phyloP scores from a whole-genome alignment of 2,113 vertebrate genomes.

The Trichechus manatus region DNA sequence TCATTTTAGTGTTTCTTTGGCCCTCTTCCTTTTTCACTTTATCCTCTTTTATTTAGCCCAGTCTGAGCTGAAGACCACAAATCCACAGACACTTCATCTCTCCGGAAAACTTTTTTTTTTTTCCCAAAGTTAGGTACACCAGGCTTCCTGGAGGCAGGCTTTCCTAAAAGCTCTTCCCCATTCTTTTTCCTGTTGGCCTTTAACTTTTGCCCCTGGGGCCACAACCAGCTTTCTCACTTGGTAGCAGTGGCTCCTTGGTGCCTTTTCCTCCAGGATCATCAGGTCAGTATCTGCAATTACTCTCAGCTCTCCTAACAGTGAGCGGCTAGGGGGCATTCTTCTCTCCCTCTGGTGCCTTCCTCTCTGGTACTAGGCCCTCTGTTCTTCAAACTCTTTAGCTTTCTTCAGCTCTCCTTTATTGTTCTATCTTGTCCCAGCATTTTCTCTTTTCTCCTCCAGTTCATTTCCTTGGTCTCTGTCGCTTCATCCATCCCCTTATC shows the following conservation, averaged over 20 bases:
- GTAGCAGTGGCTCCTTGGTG: neutral
- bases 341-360: neutral
- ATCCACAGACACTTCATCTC: neutral
- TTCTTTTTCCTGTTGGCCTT: conserved; percentile 51
- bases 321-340: neutral
- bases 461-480: neutral
- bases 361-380: neutral
- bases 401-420: neutral
- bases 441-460: neutral
- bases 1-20: neutral
- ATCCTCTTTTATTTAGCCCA: neutral
- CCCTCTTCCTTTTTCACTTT: neutral
- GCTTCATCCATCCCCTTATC: neutral
- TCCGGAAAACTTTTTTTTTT: neutral
- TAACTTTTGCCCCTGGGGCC: neutral
- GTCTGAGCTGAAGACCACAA: neutral
- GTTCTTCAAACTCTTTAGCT: neutral
- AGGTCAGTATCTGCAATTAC: neutral
- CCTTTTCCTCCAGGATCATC: neutral
- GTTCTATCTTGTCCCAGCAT: neutral
- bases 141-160: conserved; percentile 1
- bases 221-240: neutral
- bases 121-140: neutral
- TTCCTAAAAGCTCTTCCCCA: neutral
- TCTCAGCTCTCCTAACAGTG: neutral